Evolutionary conservation across 2,113 vertebrate genomes (phyloP), one percentile per base, ranked within the genome.

Genomic region (Paramisgurnus dabryanus): DNA sequence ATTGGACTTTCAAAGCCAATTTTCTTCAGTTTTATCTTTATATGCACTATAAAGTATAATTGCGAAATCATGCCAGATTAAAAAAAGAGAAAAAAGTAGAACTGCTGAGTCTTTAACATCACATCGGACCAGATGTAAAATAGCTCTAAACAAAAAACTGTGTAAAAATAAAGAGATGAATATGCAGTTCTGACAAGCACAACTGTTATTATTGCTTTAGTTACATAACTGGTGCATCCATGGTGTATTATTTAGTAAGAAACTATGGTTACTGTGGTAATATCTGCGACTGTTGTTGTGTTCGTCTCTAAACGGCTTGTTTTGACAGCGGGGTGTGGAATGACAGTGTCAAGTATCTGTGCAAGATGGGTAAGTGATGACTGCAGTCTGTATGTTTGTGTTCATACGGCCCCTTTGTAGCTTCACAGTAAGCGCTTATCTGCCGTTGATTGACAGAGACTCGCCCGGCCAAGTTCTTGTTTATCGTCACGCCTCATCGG

Each of bases 401-500:
- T 70, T 40, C 17, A 61, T 81, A 43, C 68, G 50, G 41, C 57
- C 9, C 43, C 53, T 69, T 18, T 61, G 57, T 64, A 45, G 80
- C 41, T 39, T 13, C 67, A 65, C 57, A 17, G 43, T 57, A 60
- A 83, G 53, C 74, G 40, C 71, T 65, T 79, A 45, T 79, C 76
- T 71, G 43, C 76, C 22, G 65, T 53, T 83, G 76, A 83, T n/a
- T 83, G 69, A 79, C 69, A 60, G 81, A 83, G 53, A 74, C 69
- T 47, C 58, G 43, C 34, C 73, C 57, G 80, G 80, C 81, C 61
- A 85, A 77, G 77, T 80, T 72, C 77, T 76, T 80, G 84, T 85
- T 85, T 82, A 76, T 76, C 47, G 64, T 85, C 80, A 49, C 11
- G 69, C 69, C 79, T 47, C 43, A 45, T 79, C 69, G 45, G 41